Evolutionary conservation across 1,140 invertebrate genomes (phyloP).

Genomic region (roundworm (Caenorhabditis elegans)): DNA sequence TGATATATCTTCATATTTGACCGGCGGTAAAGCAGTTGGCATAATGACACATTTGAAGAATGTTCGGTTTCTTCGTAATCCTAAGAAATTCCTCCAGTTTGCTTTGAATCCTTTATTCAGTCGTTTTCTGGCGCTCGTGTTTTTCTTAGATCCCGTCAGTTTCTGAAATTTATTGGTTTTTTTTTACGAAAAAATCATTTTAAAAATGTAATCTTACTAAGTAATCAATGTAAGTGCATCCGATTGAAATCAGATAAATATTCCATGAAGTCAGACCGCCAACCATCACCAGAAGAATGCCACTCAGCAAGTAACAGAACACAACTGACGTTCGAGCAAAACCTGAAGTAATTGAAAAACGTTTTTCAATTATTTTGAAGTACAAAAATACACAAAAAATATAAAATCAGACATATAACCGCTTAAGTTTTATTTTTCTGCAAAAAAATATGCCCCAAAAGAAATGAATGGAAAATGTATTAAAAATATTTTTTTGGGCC

Average conservation of each 20-base stretch:
- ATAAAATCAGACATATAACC: no score
- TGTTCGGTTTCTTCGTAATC: slow-evolving; percentile 44
- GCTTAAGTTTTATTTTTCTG: no score
- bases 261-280: slow-evolving; percentile 45
- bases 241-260: slow-evolving; percentile 42
- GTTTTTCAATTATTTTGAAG: background rate
- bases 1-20: slow-evolving; percentile 28
- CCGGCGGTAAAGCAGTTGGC: slow-evolving; percentile 36
- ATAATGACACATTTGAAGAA: slow-evolving; percentile 40
- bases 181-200: no score
- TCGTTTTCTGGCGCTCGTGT: background rate
- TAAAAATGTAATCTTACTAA: background rate
- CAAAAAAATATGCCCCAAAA: no score
- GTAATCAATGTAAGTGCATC: slow-evolving; percentile 49
- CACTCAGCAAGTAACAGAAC: slow-evolving; percentile 43
- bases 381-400: no score
- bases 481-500: no score
- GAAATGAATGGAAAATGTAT: no score
- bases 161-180: slow-evolving; percentile 21
- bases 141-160: background rate
- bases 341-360: background rate
- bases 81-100: slow-evolving; percentile 49
- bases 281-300: slow-evolving; percentile 40
- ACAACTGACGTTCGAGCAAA: slow-evolving; percentile 43
- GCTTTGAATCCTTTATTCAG: slow-evolving; percentile 29